These are phyloP conservation scores for Dolichallabes microphthalmus DNA, from an alignment of 2,113 vertebrate species.

Conservation along the genomic window DNA sequence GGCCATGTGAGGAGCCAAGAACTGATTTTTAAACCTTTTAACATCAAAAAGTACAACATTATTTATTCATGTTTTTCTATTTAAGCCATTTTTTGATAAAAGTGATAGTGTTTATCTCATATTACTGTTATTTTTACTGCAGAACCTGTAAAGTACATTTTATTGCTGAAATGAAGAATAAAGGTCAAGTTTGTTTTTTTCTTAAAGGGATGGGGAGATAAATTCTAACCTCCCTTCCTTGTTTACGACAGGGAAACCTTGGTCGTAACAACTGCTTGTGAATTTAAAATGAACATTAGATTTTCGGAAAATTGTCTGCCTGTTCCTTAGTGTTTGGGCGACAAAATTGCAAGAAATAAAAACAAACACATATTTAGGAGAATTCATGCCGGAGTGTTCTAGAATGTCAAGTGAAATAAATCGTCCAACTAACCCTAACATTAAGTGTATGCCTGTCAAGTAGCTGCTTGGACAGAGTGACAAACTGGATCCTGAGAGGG, in stretches of 20 bases:
- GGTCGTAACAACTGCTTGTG: background rate
- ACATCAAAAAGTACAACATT: background rate
- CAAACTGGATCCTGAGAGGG: too few relatives aligned
- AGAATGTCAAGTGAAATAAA: too few relatives aligned
- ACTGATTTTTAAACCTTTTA: background rate
- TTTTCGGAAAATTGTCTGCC: too few relatives aligned
- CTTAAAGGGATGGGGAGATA: background rate
- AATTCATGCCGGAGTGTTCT: too few relatives aligned
- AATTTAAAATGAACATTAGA: background rate
- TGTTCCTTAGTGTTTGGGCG: background rate
- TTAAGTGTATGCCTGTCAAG: too few relatives aligned
- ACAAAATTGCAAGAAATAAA: background rate
- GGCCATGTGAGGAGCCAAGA: too few relatives aligned
- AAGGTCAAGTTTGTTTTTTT: background rate
- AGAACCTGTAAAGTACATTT: background rate
- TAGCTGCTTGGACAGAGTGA: too few relatives aligned
- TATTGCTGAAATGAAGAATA: background rate
- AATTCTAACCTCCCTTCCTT: background rate
- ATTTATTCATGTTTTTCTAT: background rate
- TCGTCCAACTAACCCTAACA: too few relatives aligned
- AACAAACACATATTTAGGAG: too few relatives aligned
- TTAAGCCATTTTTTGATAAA: background rate
- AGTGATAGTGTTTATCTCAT: background rate
- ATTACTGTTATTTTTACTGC: background rate
- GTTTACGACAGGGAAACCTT: background rate